phyloP scores from a whole-genome alignment of 2,113 vertebrate species.

The Ailurus styani region DNA sequence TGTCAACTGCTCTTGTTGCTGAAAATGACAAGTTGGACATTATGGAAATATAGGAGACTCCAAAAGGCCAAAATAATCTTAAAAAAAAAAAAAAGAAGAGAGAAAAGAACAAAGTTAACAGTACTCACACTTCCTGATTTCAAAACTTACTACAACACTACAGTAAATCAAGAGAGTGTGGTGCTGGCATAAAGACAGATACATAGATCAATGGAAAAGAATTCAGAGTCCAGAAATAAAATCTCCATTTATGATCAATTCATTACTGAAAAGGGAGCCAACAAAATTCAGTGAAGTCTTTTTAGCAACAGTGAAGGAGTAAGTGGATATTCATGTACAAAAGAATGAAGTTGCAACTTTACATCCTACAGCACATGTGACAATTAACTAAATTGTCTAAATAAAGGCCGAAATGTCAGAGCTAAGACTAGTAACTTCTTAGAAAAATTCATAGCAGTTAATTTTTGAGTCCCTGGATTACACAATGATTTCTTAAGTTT shows the following conservation, averaged over 20 bases:
- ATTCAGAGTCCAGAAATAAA: not conserved
- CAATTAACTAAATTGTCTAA: not conserved
- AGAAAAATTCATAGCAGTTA: not conserved
- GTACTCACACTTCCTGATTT: not conserved
- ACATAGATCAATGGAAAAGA: not conserved
- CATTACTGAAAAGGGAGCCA: not conserved
- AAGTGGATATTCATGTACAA: not conserved
- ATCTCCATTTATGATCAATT: not conserved
- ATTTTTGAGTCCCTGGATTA: not conserved
- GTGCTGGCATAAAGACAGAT: not conserved
- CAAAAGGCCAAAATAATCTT: not conserved
- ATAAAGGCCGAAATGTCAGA: not conserved
- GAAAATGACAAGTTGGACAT: not conserved
- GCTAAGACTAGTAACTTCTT: not conserved
- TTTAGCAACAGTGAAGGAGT: not conserved
- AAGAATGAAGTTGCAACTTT: not conserved
- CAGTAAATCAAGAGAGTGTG: not conserved
- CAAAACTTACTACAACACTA: not conserved
- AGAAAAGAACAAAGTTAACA: not conserved
- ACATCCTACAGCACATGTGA: not conserved
- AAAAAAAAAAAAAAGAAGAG: not conserved
- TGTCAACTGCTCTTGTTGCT: not conserved
- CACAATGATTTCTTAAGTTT: not conserved
- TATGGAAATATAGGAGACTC: not conserved
- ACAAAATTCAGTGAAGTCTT: not conserved